Base-by-base conservation (phyloP, 2,888 invertebrate genomes). In the Tenodera sinensis region DNA sequence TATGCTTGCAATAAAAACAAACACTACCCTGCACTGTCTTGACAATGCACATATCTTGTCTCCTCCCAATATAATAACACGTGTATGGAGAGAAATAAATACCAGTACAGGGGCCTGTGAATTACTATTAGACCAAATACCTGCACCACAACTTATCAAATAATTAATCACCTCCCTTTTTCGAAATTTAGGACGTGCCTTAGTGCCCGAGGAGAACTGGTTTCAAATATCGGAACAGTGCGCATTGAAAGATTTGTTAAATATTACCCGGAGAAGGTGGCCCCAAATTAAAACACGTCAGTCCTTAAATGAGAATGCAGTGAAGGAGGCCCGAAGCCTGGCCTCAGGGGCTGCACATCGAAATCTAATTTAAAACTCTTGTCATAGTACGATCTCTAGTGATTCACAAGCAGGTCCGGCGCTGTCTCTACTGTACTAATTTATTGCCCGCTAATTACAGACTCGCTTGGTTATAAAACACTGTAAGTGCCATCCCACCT, bases 401-500 rank as follows among this genome's bases (percentile, higher is more conserved):
- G 54, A 71, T 71, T 71, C 54, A 71, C 54, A 71, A 71, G 54
- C 15, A 6, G 54, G 54, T 71, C 54, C 54, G 54, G 54, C 54
- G 25, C 54, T 71, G 84, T 84, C 71, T 88, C 84, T 84, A 84
- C 81, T 81, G 34, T 34, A 82, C 85, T 81, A 89, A 90, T 90
- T 90, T 90, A 90, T 90, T 84, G 89, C 84, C 87, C 89, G 89
- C 90, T 90, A 90, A 90, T 90, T 90, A 90, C 90, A 90, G 90
- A 90, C 85, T 90, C 83, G 84, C 81, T 83, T 54, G 54, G 89
- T 90, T 87, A 89, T 90, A 90, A 90, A 90, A 89, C 89, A 89
- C 42, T 15, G 83, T 88, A 71, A 85, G 88, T 90, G 88, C 87
- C 90, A 89, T 90, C 90, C 90, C 89, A 89, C 90, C 87, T 88